Evolutionary conservation across 1,140 invertebrate genomes (phyloP).

Genomic region (Heliothis virescens): DNA sequence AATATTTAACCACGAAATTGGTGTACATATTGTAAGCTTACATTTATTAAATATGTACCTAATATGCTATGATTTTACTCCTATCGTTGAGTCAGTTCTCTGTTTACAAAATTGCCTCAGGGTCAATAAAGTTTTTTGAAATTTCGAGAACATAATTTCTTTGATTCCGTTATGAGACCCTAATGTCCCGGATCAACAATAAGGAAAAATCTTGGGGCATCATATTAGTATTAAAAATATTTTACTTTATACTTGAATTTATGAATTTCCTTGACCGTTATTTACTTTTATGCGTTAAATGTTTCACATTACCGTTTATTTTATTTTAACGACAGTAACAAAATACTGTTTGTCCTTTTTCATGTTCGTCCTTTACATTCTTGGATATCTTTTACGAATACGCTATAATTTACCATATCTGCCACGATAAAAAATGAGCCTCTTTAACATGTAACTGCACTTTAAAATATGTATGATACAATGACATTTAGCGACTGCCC

Average conservation of each 20-base stretch:
- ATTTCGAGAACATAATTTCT: too few relatives aligned
- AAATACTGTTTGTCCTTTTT: too few relatives aligned
- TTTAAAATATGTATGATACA: not conserved
- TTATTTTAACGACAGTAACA: not conserved
- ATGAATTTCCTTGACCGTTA: constrained; percentile 6
- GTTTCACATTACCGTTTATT: not conserved
- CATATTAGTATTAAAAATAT: not conserved
- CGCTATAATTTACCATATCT: too few relatives aligned
- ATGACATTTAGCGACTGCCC: not conserved
- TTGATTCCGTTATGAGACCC: too few relatives aligned
- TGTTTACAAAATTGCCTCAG: too few relatives aligned
- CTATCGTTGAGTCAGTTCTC: too few relatives aligned
- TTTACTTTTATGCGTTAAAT: constrained; percentile 7
- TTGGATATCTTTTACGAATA: too few relatives aligned
- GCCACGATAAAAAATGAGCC: not conserved
- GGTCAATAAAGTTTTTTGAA: too few relatives aligned
- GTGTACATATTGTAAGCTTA: too few relatives aligned
- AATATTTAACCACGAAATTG: constrained; percentile 4
- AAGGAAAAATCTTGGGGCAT: not conserved
- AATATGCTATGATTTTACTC: too few relatives aligned
- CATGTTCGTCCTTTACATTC: too few relatives aligned
- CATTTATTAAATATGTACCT: too few relatives aligned
- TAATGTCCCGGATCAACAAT: not conserved
- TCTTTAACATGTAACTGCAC: not conserved
- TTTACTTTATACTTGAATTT: not conserved